Base-by-base conservation (phyloP, 2,113 vertebrate genomes). In the Dromas ardeola region DNA sequence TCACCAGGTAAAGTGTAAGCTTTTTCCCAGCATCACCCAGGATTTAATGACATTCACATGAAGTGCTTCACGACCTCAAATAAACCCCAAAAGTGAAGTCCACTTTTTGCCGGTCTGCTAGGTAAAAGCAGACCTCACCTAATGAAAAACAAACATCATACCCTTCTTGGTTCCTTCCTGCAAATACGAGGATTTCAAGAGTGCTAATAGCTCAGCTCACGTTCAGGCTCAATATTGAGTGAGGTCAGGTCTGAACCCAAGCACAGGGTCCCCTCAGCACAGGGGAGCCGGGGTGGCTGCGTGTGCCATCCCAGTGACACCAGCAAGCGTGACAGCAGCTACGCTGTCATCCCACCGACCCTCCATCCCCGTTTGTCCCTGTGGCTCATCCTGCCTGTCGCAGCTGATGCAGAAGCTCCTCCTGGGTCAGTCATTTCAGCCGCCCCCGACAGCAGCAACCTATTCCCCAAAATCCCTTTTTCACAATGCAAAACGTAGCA, bases 301-400 rank as follows among this genome's bases (percentile, higher is more conserved):
- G 1, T 27, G 29, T 22, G 29, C 55, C 66, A 13, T 16, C 29
- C 42, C 4, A 0, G 27, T 36, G 65, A 59, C 52, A 36, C 36
- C 72, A 58, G 36, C 40, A 34, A 21, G 61, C 5, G 2, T 34
- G 43, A 42, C 43, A 6, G 27, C 1, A 4, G 9, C 53, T 43
- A 3, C 2, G 1, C 49, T 38, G 19, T 4, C 21, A 27, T 5
- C 40, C 49, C 67, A 13, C 49, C 2, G 1, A 14, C n/a, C 10
- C 47, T 18, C 34, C 30, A 9, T 19, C 63, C 36, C 36, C 1
- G 0, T 4, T 34, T 47, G 22, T 16, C 32, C 32, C 26, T 36
- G 38, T 4, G n/a, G 19, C 22, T 49, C 36, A 27, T 40, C 36
- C 20, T 4, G 0, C 36, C n/a, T 29, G 27, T 10, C 16, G 25